Evolutionary conservation across 2,888 invertebrate species (phyloP).

Genomic region (Aleiodes testaceus): DNA sequence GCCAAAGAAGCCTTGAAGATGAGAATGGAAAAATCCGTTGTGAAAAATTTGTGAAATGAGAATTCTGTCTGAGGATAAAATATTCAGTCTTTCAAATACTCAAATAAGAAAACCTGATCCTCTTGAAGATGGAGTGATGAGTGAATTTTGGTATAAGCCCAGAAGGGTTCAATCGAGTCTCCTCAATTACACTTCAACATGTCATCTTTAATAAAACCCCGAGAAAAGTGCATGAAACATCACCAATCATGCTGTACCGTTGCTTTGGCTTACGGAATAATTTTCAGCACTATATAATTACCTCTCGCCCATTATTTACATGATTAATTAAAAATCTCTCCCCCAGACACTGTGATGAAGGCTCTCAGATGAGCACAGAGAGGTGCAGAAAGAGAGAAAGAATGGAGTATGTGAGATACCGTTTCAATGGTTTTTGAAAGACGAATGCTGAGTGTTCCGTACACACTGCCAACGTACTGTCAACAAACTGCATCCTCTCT

Average conservation of each 20-base stretch:
- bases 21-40: conserved; percentile 1
- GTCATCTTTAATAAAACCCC: background rate
- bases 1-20: conserved; percentile 5
- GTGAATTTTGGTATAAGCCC: background rate
- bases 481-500: conserved; percentile 11
- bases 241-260: conserved; percentile 14
- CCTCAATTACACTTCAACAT: background rate
- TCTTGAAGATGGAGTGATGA: conserved; percentile 23
- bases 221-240: conserved; percentile 2
- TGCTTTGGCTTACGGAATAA: background rate
- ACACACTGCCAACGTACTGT: conserved; percentile 23
- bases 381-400: background rate
- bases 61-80: conserved; percentile 23
- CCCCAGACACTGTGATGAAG: background rate
- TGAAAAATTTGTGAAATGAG: conserved; percentile 23
- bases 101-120: conserved; percentile 2
- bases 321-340: too few species aligned
- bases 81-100: conserved; percentile 20
- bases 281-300: too few species aligned
- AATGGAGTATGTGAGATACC: background rate
- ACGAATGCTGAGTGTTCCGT: conserved; percentile 5
- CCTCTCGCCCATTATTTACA: too few species aligned
- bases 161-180: background rate
- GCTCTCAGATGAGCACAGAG: background rate
- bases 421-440: conserved; percentile 6